Conservation (phyloP, 92 coral and sea anemone species). For the Epizoanthus stellaris region DNA sequence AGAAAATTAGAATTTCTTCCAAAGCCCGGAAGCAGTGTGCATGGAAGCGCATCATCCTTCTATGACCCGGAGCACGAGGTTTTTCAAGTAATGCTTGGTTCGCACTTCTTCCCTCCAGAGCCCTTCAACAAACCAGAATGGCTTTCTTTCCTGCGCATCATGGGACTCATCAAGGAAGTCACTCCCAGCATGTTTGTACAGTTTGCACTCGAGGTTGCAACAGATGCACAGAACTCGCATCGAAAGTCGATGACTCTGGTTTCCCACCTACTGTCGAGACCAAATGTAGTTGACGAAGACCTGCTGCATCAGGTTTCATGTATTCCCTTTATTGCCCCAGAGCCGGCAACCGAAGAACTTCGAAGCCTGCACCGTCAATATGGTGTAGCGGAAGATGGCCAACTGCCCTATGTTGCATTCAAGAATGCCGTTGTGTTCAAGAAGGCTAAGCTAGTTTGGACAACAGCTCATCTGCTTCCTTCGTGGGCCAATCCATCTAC, state of each 20-base stretch:
- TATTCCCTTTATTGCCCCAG: conserved; percentile 58
- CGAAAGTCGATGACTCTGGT: conserved; percentile 60
- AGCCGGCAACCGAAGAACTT: conserved; percentile 32
- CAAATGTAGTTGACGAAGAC: not conserved
- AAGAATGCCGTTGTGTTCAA: conserved; percentile 45
- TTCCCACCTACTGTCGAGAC: conserved; percentile 43
- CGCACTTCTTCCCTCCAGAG: conserved; percentile 61
- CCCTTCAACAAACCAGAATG: conserved; percentile 56
- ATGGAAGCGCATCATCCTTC: conserved; percentile 53
- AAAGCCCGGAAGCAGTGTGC: not conserved
- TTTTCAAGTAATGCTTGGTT: conserved; percentile 58
- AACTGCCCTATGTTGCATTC: conserved; percentile 53
- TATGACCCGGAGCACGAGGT: conserved; percentile 63
- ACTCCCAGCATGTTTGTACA: conserved; percentile 27
- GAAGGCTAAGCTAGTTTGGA: conserved; percentile 59
- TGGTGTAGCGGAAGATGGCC: conserved; percentile 29
- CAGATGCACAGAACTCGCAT: conserved; percentile 42
- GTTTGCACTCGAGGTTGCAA: conserved; percentile 63
- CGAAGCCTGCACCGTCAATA: conserved; percentile 47
- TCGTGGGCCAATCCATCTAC: conserved; percentile 32
- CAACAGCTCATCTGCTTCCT: conserved; percentile 72
- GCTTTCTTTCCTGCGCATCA: conserved; percentile 58
- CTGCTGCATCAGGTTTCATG: conserved; percentile 43
- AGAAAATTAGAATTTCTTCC: conserved; percentile 23
- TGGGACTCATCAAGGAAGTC: conserved; percentile 64